Percentiles rank a stretch among this genome's conserved stretches.
Conservation (phyloP, 2,888 invertebrate genomes). For the Calameuta pallipes region DNA sequence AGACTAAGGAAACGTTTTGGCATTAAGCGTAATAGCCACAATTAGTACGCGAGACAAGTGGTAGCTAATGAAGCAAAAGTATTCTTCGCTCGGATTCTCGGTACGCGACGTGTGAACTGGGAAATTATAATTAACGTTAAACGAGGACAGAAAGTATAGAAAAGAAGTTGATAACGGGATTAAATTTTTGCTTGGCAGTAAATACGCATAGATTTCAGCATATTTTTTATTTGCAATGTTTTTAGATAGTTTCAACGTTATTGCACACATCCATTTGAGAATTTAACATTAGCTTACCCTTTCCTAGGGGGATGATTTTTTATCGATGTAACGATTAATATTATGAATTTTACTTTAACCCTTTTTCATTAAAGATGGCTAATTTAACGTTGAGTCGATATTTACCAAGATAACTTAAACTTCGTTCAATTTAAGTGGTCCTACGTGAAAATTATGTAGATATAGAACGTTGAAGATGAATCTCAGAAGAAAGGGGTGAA, state of each 20-base stretch:
- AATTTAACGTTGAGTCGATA: slow-evolving; percentile 34
- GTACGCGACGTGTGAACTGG: not conserved
- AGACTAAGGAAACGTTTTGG: slow-evolving; percentile 16
- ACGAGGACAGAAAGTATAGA: not conserved
- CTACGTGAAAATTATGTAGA: slow-evolving; percentile 19
- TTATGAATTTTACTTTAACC: no score
- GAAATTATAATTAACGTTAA: slow-evolving; percentile 22
- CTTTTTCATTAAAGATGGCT: slow-evolving; percentile 3
- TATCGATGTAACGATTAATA: no score
- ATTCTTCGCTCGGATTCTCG: not conserved
- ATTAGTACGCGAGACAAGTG: slow-evolving; percentile 19
- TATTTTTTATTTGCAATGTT: not conserved
- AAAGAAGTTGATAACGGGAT: not conserved
- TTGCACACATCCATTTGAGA: no score
- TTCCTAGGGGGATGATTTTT: no score
- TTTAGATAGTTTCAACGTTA: not conserved
- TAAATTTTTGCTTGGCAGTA: no score
- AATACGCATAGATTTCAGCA: no score
- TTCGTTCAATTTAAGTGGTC: slow-evolving; percentile 27
- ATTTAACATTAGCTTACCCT: no score
- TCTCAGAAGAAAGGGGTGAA: not conserved
- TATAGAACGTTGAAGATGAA: not conserved
- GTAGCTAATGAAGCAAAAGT: slow-evolving; percentile 8
- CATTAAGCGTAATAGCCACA: slow-evolving; percentile 26
- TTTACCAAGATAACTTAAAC: slow-evolving; percentile 27